These are phyloP conservation scores for Sarcophaga peregrina DNA, from an alignment of 1,140 invertebrate species.

Conservation along the genomic window DNA sequence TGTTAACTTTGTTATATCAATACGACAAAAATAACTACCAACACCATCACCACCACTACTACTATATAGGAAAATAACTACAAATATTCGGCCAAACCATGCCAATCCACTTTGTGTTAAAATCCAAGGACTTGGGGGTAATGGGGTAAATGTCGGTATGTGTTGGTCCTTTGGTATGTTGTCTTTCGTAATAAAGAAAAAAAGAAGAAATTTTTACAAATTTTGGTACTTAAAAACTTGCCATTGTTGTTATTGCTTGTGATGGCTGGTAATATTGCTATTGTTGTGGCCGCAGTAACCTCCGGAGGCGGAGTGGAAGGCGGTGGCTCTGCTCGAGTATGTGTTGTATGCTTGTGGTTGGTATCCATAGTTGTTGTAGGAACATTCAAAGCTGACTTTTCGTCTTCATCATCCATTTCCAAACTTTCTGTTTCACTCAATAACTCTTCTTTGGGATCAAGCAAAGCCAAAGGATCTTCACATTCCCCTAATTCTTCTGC, in stretches of 20 bases:
- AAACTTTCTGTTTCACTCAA: slow-evolving; percentile 56
- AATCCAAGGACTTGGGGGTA: too few species aligned
- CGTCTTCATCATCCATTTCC: slow-evolving; percentile 47
- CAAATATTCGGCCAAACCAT: too few species aligned
- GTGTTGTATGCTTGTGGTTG: slow-evolving; percentile 51
- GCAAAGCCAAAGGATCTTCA: slow-evolving; percentile 48
- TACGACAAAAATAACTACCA: not conserved
- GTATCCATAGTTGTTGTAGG: not conserved
- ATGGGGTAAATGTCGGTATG: not conserved
- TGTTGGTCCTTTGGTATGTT: not conserved
- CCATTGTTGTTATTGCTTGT: slow-evolving; percentile 42
- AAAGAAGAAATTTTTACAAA: slow-evolving; percentile 6
- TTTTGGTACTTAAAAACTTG: slow-evolving; percentile 53
- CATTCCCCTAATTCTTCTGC: slow-evolving; percentile 47
- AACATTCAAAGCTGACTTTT: not conserved
- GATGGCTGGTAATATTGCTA: slow-evolving; percentile 42
- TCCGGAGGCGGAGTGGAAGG: not conserved
- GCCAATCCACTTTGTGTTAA: too few species aligned
- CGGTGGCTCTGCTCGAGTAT: slow-evolving; percentile 45
- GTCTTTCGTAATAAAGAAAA: not conserved
- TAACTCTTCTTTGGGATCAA: slow-evolving; percentile 62
- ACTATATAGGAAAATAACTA: too few species aligned
- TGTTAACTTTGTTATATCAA: slow-evolving; percentile 40
- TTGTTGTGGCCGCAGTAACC: not conserved
- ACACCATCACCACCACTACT: not conserved